Conservation (phyloP, 2,797 vertebrate genomes). For the Hybognathus amarus region DNA sequence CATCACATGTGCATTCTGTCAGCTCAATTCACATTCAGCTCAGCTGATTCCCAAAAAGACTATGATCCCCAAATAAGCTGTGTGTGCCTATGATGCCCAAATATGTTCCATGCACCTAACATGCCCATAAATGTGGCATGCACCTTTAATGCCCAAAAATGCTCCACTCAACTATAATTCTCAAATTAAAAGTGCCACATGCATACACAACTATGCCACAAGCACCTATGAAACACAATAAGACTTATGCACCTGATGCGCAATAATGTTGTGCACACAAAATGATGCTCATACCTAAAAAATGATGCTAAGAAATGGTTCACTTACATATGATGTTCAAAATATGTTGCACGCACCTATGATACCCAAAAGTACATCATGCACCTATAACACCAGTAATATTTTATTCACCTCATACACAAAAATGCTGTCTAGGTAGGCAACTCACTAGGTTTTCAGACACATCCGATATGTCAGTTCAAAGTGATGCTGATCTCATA, state of each 20-base stretch:
- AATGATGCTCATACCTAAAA: background rate
- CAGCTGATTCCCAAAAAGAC: background rate
- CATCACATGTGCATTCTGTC: background rate
- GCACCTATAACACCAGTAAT: background rate
- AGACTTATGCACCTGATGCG: background rate
- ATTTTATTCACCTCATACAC: background rate
- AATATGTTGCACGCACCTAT: background rate
- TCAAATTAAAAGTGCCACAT: background rate
- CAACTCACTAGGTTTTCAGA: slow-evolving; percentile 15
- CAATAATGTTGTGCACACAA: background rate
- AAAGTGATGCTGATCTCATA: slow-evolving; percentile 32
- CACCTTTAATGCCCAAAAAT: background rate
- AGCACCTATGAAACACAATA: background rate
- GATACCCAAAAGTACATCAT: background rate
- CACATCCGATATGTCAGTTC: background rate
- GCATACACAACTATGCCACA: background rate
- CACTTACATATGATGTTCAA: background rate
- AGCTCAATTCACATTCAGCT: background rate
- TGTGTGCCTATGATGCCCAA: background rate
- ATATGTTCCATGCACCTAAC: background rate
- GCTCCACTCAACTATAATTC: background rate
- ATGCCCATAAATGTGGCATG: background rate
- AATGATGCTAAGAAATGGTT: background rate
- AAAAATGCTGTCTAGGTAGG: slow-evolving; percentile 12
- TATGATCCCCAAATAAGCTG: background rate